phyloP scores from a whole-genome alignment of 2,797 vertebrate species.

The Coregonus suidteri region DNA sequence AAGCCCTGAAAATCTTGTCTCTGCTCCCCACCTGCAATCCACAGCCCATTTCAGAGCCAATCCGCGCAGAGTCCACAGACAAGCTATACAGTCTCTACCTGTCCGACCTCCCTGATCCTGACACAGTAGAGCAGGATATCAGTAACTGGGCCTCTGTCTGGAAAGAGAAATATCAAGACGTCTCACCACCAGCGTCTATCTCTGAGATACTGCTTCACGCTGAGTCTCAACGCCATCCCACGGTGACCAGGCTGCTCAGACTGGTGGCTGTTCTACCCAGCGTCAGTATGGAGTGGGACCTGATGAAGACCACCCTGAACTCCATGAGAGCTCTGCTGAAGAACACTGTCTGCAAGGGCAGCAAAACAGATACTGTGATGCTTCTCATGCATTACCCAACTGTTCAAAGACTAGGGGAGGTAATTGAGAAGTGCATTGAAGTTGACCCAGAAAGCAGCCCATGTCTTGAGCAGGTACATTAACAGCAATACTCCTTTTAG shows the following conservation, averaged over 20 bases:
- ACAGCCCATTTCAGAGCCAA: slow-evolving; percentile 81
- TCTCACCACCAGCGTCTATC: slow-evolving; percentile 87
- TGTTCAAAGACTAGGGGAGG: slow-evolving; percentile 86
- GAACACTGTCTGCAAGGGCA: slow-evolving; percentile 82
- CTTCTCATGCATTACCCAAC: slow-evolving; percentile 86
- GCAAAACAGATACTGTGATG: slow-evolving; percentile 82
- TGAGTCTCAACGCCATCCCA: slow-evolving; percentile 89
- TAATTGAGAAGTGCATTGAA: slow-evolving; percentile 88
- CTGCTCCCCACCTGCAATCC: slow-evolving; percentile 90
- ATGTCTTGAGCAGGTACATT: slow-evolving; percentile 71
- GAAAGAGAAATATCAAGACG: slow-evolving; percentile 90
- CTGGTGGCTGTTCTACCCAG: slow-evolving; percentile 89
- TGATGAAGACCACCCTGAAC: slow-evolving; percentile 86
- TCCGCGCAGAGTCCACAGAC: slow-evolving; percentile 81
- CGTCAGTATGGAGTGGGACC: slow-evolving; percentile 91
- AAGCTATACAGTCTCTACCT: slow-evolving; percentile 87
- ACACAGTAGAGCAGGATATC: slow-evolving; percentile 86
- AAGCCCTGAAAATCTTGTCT: slow-evolving; percentile 88
- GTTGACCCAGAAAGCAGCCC: slow-evolving; percentile 79
- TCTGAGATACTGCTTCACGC: slow-evolving; percentile 89
- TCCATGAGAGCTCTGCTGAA: slow-evolving; percentile 85
- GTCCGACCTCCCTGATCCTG: slow-evolving; percentile 87
- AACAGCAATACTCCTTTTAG: neutral
- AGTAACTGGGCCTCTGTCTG: slow-evolving; percentile 91
- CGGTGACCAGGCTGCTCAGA: slow-evolving; percentile 86